Base-by-base conservation (phyloP, 2,888 invertebrate genomes). In the Seladonia tumulorum region DNA sequence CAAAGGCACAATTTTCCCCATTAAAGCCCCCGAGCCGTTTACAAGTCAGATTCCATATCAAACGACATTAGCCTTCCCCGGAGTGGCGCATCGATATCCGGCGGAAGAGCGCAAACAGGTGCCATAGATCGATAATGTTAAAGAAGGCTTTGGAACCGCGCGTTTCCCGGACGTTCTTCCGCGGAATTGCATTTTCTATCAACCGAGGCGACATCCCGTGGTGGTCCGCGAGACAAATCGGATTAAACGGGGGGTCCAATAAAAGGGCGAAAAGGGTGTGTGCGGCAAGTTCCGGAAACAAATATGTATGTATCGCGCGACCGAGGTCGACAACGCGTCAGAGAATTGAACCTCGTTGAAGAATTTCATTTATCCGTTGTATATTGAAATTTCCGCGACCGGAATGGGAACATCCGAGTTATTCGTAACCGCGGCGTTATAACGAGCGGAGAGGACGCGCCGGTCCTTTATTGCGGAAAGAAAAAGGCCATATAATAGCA, bases 331-430 rank as follows among this genome's bases (percentile, higher is more conserved):
- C 66, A 68, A 53, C n/a, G 49, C 47, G 16, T 60, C 18, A 7
- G 49, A 25, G 72, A 39, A 70, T 68, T n/a, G 53, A 45, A 70
- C 10, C 60, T 29, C 63, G 71, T 25, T 79, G 71, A 85, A 82
- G 82, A 88, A 85, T 85, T 83, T 79, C 73, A 71, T 74, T 73
- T 66, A 72, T 85, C 85, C 77, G 22, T 68, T 68, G 77, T 73
- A 89, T 91, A 91, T 91, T 91, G 90, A 91, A 91, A 91, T 90
- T 90, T 90, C 89, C 87, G 83, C 87, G 86, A 82, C 25, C 82
- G 73, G 75, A 60, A 68, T 57, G 39, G 18, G 60, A 57, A 83
- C 49, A 68, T 53, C 35, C 22, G 45, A 25, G 74, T 57, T 25
- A 77, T 71, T 82, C 79, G 79, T 79, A 84, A 25, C 47, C 57